Percentiles rank a stretch among this genome's conserved stretches.
phyloP scores from a whole-genome alignment of 2,888 invertebrate genomes.

The Operophtera brumata region DNA sequence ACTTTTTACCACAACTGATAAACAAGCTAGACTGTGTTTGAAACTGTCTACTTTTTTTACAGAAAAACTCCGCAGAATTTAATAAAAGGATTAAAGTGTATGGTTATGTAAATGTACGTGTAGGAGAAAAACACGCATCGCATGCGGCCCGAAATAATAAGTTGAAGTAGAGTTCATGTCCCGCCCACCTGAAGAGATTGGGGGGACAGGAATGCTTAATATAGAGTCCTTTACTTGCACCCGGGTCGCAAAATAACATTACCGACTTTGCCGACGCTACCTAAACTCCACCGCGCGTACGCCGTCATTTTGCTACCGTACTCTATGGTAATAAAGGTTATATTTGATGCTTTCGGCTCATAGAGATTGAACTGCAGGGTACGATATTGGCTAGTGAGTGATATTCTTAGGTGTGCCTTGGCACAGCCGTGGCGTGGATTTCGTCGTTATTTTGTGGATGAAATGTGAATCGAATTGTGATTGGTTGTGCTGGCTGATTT shows the following conservation, averaged over 20 bases:
- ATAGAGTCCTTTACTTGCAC: conserved; percentile 77
- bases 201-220: conserved; percentile 77
- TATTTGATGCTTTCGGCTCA: conserved; percentile 37
- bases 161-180: conserved; percentile 72
- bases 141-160: conserved; percentile 74
- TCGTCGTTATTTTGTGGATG: conserved; percentile 24
- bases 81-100: conserved; percentile 67
- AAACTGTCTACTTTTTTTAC: conserved; percentile 39
- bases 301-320: conserved; percentile 42
- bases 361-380: conserved; percentile 30
- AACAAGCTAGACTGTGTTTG: conserved; percentile 11
- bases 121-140: conserved; percentile 69
- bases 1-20: conserved; percentile 30
- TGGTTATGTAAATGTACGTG: conserved; percentile 62
- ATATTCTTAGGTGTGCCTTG: conserved; percentile 31
- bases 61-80: conserved; percentile 56
- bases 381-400: conserved; percentile 31
- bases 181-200: conserved; percentile 74
- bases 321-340: conserved; percentile 39
- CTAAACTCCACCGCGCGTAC: conserved; percentile 43
- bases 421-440: conserved; percentile 28
- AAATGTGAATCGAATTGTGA: conserved; percentile 25
- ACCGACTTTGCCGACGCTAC: conserved; percentile 59
- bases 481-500: conserved; percentile 12
- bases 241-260: conserved; percentile 72